Percentiles rank a stretch among this genome's conserved stretches.
Evolutionary conservation across 1,140 invertebrate genomes (phyloP).

Genomic region (Drosophila sp.): DNA sequence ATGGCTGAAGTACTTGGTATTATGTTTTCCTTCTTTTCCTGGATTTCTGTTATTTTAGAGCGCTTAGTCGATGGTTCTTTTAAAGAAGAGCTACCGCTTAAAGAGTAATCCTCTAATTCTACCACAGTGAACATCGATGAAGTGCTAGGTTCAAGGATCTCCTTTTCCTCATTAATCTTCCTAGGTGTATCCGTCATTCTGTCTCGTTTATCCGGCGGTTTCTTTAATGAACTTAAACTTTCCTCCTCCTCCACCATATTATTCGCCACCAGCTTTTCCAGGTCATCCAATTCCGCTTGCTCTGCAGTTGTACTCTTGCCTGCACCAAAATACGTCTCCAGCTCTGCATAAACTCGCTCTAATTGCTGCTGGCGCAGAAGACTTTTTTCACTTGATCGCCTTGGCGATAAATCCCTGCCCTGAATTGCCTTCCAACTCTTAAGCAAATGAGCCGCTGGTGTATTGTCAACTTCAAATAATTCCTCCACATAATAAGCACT

Average conservation of each 20-base stretch:
- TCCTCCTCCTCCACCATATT: conserved; percentile 57
- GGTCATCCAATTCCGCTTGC: conserved; percentile 48
- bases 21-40: neutral
- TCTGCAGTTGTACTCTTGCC: neutral
- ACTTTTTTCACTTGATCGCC: conserved; percentile 3
- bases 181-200: conserved; percentile 4
- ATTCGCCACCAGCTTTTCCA: conserved; percentile 52
- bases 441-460: conserved; percentile 61
- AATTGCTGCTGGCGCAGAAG: conserved; percentile 28
- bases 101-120: neutral
- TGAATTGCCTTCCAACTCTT: conserved; percentile 71
- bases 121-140: neutral
- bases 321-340: conserved; percentile 55
- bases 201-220: conserved; percentile 60
- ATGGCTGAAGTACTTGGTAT: neutral
- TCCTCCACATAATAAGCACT: conserved; percentile 59
- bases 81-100: no score
- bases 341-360: conserved; percentile 42
- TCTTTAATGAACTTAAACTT: conserved; percentile 42
- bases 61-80: no score
- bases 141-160: neutral
- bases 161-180: neutral
- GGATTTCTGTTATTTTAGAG: neutral
- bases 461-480: conserved; percentile 54
- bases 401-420: conserved; percentile 69